Conservation (phyloP, 2,888 invertebrate species). For the Dichetophora obliterata region DNA sequence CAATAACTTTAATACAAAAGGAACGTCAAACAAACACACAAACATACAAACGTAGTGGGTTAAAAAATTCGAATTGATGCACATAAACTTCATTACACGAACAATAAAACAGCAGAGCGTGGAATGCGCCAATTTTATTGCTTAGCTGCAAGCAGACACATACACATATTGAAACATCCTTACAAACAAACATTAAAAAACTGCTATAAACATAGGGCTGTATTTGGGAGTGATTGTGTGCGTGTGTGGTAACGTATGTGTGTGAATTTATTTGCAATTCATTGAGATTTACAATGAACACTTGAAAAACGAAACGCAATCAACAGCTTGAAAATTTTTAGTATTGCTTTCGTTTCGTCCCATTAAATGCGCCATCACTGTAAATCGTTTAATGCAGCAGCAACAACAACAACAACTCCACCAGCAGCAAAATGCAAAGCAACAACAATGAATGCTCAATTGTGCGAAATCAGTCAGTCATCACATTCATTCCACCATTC, state of each 20-base stretch:
- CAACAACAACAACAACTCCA: not conserved
- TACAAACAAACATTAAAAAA: not conserved
- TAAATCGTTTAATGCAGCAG: not conserved
- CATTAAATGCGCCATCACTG: not conserved
- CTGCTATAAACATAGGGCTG: not conserved
- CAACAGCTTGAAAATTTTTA: not conserved
- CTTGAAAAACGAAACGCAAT: conserved; percentile 8
- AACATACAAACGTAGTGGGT: not conserved
- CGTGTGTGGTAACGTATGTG: not conserved
- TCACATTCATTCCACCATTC: not conserved
- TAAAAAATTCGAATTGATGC: conserved; percentile 17
- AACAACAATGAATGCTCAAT: not conserved
- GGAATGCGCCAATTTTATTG: conserved; percentile 1
- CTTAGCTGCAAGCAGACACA: not conserved
- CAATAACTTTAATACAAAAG: not conserved
- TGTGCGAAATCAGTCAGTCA: conserved; percentile 6
- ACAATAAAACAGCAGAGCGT: conserved; percentile 10
- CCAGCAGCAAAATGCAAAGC: not conserved
- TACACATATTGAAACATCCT: no score
- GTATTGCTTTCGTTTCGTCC: not conserved
- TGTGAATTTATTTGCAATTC: not conserved
- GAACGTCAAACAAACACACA: not conserved
- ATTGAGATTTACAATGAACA: conserved; percentile 14
- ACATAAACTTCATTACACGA: conserved; percentile 21
- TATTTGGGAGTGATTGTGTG: not conserved